phyloP scores from a whole-genome alignment of 2,888 invertebrate genomes.

The Pollenia amentaria region DNA sequence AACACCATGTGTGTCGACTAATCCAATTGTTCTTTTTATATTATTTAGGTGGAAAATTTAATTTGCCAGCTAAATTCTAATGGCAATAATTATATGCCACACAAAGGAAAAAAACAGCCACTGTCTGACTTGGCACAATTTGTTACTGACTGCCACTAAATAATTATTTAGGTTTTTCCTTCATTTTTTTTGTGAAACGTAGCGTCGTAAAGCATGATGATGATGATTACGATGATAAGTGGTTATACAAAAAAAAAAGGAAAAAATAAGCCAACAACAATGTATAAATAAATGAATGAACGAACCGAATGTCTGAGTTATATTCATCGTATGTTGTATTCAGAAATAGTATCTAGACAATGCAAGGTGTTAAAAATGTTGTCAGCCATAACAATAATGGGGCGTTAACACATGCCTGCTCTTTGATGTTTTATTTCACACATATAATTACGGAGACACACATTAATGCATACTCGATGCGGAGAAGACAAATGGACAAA shows the following conservation, averaged over 20 bases:
- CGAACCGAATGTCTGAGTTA: slow-evolving; percentile 8
- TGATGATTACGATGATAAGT: slow-evolving; percentile 40
- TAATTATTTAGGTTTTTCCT: slow-evolving; percentile 28
- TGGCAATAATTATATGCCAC: slow-evolving; percentile 71
- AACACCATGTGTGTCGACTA: slow-evolving; percentile 61
- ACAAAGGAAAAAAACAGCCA: slow-evolving; percentile 11
- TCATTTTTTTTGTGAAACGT: slow-evolving; percentile 43
- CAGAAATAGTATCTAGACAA: slow-evolving; percentile 45
- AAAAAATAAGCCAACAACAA: slow-evolving; percentile 22
- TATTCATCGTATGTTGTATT: slow-evolving; percentile 24
- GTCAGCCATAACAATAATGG: slow-evolving; percentile 73
- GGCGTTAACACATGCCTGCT: slow-evolving; percentile 73
- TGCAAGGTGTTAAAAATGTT: slow-evolving; percentile 74
- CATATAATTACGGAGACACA: slow-evolving; percentile 71
- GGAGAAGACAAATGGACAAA: slow-evolving; percentile 29
- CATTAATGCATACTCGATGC: slow-evolving; percentile 42
- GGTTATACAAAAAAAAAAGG: neutral
- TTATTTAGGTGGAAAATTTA: slow-evolving; percentile 65
- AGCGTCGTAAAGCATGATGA: slow-evolving; percentile 38
- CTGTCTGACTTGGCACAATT: slow-evolving; percentile 55
- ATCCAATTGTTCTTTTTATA: slow-evolving; percentile 46
- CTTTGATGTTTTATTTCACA: slow-evolving; percentile 73
- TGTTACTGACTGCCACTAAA: slow-evolving; percentile 27
- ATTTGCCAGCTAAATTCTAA: slow-evolving; percentile 73
- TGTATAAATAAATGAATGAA: slow-evolving; percentile 10